Conservation (phyloP, 1,140 invertebrate species). For the Maniola jurtina region DNA sequence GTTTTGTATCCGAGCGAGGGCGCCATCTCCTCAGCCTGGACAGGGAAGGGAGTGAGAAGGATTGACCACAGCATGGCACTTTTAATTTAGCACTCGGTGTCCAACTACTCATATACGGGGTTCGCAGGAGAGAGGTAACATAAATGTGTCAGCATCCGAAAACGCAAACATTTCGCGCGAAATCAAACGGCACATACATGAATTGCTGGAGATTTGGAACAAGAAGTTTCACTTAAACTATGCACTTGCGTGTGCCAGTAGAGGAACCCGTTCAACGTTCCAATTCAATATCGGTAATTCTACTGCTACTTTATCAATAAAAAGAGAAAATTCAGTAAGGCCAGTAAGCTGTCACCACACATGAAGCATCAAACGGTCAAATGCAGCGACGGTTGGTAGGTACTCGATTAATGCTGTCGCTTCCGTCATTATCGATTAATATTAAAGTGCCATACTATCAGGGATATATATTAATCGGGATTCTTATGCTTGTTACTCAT, state of each 20-base stretch:
- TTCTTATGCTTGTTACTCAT: constrained; percentile 54
- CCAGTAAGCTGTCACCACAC: constrained; percentile 72
- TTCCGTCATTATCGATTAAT: constrained; percentile 61
- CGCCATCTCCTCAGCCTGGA: constrained; percentile 41
- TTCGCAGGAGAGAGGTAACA: constrained; percentile 54
- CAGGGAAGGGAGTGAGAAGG: constrained; percentile 56
- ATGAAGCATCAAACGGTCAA: constrained; percentile 69
- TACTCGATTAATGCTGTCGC: constrained; percentile 54
- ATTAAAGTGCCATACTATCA: constrained; percentile 77
- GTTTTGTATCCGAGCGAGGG: constrained; percentile 42
- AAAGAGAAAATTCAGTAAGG: constrained; percentile 75
- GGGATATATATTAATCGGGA: constrained; percentile 65
- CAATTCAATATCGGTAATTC: constrained; percentile 59
- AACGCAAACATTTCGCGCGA: constrained; percentile 71
- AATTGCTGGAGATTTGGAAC: constrained; percentile 78
- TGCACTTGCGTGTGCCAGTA: constrained; percentile 77
- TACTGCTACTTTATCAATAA: constrained; percentile 50
- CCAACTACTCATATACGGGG: constrained; percentile 56
- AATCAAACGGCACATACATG: constrained; percentile 68
- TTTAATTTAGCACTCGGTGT: constrained; percentile 64
- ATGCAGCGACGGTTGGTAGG: constrained; percentile 58
- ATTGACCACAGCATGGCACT: constrained; percentile 76
- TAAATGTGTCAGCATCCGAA: constrained; percentile 63
- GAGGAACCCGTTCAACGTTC: constrained; percentile 70
- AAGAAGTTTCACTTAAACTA: constrained; percentile 75